These are phyloP conservation scores for Lepidurus packardi DNA, from an alignment of 1,140 invertebrate species.

Conservation along the genomic window DNA sequence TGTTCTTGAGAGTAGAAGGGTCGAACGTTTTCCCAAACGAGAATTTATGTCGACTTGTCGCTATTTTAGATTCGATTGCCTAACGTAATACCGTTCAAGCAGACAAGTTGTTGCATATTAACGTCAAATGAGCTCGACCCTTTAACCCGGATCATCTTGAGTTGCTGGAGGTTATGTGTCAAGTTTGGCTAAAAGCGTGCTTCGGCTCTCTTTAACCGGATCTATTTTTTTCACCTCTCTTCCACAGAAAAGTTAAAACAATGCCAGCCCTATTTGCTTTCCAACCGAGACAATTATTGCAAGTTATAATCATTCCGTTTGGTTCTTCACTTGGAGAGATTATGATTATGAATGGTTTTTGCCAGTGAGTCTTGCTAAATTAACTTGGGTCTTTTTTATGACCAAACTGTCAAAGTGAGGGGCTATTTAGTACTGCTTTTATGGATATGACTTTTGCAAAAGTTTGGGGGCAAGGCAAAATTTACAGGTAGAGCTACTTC, in stretches of 20 bases:
- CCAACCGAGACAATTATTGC: background rate
- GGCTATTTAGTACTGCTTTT: background rate
- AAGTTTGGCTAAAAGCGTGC: background rate
- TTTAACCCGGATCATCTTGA: slow-evolving; percentile 1
- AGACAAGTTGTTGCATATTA: background rate
- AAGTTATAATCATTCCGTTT: background rate
- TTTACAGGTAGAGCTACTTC: background rate
- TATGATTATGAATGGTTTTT: background rate
- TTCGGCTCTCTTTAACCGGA: background rate
- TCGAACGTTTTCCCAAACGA: no score
- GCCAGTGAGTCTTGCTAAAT: background rate
- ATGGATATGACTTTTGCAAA: slow-evolving; percentile 2
- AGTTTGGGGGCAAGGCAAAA: background rate
- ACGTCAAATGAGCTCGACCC: background rate
- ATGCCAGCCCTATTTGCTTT: background rate
- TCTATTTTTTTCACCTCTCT: no score
- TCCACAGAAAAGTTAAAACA: background rate
- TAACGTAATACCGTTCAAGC: background rate
- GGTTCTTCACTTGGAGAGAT: background rate
- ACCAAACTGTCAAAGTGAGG: background rate
- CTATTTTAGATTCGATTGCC: background rate
- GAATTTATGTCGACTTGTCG: background rate
- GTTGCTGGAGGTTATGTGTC: background rate
- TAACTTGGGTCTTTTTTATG: no score
- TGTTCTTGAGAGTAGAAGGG: no score